These are phyloP conservation scores for Diorhabda elongata DNA, from an alignment of 1,140 invertebrate species.

Conservation along the genomic window DNA sequence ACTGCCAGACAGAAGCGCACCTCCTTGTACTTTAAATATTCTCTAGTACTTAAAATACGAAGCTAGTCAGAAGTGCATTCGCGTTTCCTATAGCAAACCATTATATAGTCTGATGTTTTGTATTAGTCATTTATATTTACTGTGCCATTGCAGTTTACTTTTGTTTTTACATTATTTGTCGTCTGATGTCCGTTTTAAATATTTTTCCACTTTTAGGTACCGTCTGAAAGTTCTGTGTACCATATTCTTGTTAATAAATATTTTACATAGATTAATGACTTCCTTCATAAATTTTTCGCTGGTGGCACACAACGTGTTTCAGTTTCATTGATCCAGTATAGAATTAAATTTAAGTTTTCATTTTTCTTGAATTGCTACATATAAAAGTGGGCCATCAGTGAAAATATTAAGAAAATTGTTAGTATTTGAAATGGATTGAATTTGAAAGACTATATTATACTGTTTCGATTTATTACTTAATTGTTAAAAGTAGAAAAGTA, in stretches of 20 bases:
- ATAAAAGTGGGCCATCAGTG: not conserved
- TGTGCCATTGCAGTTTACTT: constrained; percentile 40
- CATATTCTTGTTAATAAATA: not conserved
- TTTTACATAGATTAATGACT: not conserved
- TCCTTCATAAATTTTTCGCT: constrained; percentile 11
- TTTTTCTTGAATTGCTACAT: not conserved
- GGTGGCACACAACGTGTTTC: constrained; percentile 6
- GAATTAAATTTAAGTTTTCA: not conserved
- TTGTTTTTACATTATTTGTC: not conserved
- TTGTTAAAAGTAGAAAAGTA: constrained; percentile 3
- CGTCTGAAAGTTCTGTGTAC: not conserved
- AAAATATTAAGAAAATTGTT: not conserved
- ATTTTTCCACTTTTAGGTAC: not conserved
- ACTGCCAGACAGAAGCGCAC: constrained; percentile 24
- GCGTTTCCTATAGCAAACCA: constrained; percentile 45
- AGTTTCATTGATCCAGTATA: too few species aligned
- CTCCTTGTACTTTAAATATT: constrained; percentile 27
- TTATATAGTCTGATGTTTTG: constrained; percentile 36
- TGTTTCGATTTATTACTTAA: not conserved
- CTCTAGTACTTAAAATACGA: constrained; percentile 47
- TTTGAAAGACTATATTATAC: not conserved
- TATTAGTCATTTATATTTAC: constrained; percentile 32
- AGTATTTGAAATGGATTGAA: not conserved
- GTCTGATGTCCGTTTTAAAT: not conserved
- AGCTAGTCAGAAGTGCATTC: constrained; percentile 48